Evolutionary conservation across 2,888 invertebrate genomes (phyloP).

Genomic region (Campaea margaritaria): DNA sequence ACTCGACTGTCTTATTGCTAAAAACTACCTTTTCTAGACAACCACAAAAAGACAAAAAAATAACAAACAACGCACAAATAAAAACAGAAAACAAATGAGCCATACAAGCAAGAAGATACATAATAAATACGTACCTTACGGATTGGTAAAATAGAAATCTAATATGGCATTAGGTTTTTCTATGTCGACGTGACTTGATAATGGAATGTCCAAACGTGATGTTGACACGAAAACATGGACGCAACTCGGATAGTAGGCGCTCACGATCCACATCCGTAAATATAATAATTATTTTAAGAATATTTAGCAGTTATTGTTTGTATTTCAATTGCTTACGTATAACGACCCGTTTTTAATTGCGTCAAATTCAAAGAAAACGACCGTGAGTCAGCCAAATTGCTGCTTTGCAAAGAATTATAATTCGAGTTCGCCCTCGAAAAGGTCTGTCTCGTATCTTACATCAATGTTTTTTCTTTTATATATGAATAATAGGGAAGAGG

Average conservation of each 20-base stretch:
- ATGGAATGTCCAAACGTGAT: conserved; percentile 62
- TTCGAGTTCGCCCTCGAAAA: conserved; percentile 57
- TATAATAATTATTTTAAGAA: conserved; percentile 2
- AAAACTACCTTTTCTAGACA: too few relatives aligned
- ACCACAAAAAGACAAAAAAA: too few relatives aligned
- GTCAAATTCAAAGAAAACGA: conserved; percentile 47
- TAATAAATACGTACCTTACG: conserved; percentile 44
- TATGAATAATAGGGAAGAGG: conserved; percentile 59
- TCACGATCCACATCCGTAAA: conserved; percentile 41
- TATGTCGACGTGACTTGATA: conserved; percentile 63
- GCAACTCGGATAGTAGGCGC: conserved; percentile 53
- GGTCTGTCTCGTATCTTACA: conserved; percentile 64
- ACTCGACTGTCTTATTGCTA: too few relatives aligned
- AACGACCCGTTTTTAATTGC: conserved; percentile 48
- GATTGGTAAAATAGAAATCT: conserved; percentile 58
- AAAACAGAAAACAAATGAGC: too few relatives aligned
- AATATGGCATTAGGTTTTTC: conserved; percentile 43
- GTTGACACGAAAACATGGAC: conserved; percentile 62
- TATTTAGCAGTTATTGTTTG: conserved; percentile 4
- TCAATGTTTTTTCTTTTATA: conserved; percentile 72
- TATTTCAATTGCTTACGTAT: conserved; percentile 7
- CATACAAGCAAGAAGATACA: too few relatives aligned
- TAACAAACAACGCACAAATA: too few relatives aligned
- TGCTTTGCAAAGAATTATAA: conserved; percentile 55
- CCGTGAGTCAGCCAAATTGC: conserved; percentile 49